These are phyloP conservation scores for Ormyrus thymus DNA, from an alignment of 2,888 invertebrate genomes.

Conservation along the genomic window DNA sequence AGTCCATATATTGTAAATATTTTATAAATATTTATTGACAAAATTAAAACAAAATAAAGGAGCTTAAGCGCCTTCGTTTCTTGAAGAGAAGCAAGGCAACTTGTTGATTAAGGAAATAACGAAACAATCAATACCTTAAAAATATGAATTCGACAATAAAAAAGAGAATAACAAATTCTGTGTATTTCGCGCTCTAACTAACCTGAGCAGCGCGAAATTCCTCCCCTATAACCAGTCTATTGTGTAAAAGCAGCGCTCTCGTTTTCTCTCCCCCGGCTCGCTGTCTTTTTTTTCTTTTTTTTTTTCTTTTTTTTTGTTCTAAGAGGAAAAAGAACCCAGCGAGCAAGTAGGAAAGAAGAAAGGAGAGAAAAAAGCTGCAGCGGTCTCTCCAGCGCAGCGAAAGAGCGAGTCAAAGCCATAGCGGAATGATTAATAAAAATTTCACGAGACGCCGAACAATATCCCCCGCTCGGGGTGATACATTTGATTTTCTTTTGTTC, in stretches of 20 bases:
- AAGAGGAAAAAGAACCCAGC: too few species aligned
- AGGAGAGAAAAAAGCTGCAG: background rate
- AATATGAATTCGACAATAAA: too few species aligned
- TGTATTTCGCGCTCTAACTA: background rate
- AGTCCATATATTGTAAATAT: too few species aligned
- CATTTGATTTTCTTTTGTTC: conserved; percentile 51
- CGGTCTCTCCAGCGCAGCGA: conserved; percentile 11
- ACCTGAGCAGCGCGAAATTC: background rate
- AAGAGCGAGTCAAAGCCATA: conserved; percentile 27
- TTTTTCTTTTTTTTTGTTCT: too few species aligned
- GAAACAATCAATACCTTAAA: too few species aligned
- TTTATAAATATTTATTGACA: too few species aligned
- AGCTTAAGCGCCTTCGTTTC: too few species aligned
- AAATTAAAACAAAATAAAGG: too few species aligned
- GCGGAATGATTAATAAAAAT: conserved; percentile 52
- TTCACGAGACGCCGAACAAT: conserved; percentile 49
- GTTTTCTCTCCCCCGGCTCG: conserved; percentile 9
- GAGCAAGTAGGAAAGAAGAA: background rate
- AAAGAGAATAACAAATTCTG: too few species aligned
- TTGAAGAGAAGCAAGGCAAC: too few species aligned
- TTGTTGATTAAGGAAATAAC: too few species aligned
- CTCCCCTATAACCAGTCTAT: conserved; percentile 14
- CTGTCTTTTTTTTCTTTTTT: too few species aligned
- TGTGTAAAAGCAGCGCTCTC: conserved; percentile 4
- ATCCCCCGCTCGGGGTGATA: background rate